Conservation (phyloP, 2,113 vertebrate genomes). For the Mesocricetus auratus region DNA sequence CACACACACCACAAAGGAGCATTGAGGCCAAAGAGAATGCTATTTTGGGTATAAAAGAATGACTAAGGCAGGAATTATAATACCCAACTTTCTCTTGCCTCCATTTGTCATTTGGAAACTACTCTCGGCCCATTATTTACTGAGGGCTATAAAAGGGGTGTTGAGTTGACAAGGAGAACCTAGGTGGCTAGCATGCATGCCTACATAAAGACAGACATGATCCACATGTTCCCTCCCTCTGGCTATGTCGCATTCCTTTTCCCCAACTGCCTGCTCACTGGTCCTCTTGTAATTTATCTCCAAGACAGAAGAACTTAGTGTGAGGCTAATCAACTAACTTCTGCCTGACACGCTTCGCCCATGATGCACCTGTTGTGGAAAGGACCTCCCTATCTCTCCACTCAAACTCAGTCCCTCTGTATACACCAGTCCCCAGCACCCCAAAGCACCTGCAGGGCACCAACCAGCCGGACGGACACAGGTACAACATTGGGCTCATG, state of each 20-base stretch:
- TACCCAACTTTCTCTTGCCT: neutral
- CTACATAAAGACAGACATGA: neutral
- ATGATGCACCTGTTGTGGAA: neutral
- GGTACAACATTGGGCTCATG: rapidly evolving
- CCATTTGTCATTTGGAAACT: neutral
- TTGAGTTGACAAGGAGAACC: neutral
- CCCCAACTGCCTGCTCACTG: neutral
- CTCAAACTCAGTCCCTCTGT: rapidly evolving
- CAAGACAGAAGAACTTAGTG: neutral
- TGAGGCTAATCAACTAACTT: rapidly evolving
- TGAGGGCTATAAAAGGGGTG: neutral
- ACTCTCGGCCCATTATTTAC: rapidly evolving
- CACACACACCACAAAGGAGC: too few species aligned
- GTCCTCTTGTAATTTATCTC: neutral
- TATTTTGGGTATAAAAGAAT: neutral
- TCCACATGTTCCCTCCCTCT: too few species aligned
- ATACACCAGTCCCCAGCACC: rapidly evolving
- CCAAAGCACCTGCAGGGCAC: rapidly evolving
- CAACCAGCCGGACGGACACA: rapidly evolving
- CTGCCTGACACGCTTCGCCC: neutral
- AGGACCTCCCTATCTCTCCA: neutral
- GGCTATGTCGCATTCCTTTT: rapidly evolving
- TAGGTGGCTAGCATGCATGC: neutral
- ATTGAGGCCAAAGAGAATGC: neutral
- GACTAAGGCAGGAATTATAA: neutral